Base-by-base conservation (phyloP, 2,888 invertebrate genomes). In the Uropetala carovei region DNA sequence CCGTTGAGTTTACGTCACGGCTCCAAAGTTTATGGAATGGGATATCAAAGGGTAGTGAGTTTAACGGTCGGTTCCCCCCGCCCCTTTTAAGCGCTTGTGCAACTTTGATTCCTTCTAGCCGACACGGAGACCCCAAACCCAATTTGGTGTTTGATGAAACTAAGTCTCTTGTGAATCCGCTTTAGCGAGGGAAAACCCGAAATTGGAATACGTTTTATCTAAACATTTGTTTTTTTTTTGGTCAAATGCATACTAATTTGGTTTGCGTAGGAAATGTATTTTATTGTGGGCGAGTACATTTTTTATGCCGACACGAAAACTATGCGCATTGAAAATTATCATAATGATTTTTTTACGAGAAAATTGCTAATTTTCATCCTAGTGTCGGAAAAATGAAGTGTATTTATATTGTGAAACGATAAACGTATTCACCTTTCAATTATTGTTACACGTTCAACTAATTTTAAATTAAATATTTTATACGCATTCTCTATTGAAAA, bases 1-100 rank as follows among this genome's bases (percentile, higher is more conserved):
- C 68, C 18, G n/a, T 18, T 43, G n/a, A 68, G 68, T 13, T 68
- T 68, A 68, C 68, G 68, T 22, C 68, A 68, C n/a, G 68, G 22
- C 22, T n/a, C 68, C n/a, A 68, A 68, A 68, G n/a, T 68, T 68
- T 68, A 68, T 68, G 68, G 68, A 68, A 68, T 68, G 68, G n/a
- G 68, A 68, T 68, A 68, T 68, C 68, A 68, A 68, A 68, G 68
- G 22, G 68, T n/a, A 18, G 18, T 10, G 9, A 68, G 68, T 68
- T 68, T 68, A 68, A 68, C 68, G 68, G 68, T 18, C 13, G 68
- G n/a, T 68, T n/a, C 68, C 68, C 16, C 14, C n/a, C 64, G 16
- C 68, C 22, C n/a, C n/a, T 68, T 68, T n/a, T 68, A 68, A 68
- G 68, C 68, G 68, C 68, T n/a, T 68, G 18, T 68, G 68, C 68